Percentiles rank a stretch among this genome's conserved stretches.
These are phyloP conservation scores for Psittacara wagleri DNA, from an alignment of 2,113 vertebrate genomes.

Conservation along the genomic window DNA sequence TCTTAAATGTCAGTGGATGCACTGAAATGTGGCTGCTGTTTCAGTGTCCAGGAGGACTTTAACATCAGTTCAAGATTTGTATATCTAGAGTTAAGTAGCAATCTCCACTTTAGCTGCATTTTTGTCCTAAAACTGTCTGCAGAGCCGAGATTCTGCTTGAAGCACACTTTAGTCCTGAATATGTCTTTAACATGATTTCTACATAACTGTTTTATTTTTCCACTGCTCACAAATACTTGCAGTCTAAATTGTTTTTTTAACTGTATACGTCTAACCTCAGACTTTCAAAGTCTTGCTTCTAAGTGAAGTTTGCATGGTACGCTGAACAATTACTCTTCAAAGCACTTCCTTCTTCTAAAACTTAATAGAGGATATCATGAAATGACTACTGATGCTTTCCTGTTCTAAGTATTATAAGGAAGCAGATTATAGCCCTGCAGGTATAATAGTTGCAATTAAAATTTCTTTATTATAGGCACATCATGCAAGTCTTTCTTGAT, in stretches of 20 bases:
- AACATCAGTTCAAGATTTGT: background rate
- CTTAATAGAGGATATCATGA: background rate
- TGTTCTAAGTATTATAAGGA: background rate
- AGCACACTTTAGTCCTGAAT: background rate
- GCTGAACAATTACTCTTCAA: background rate
- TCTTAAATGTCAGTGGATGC: background rate
- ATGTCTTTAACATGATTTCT: background rate
- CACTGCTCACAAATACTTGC: background rate
- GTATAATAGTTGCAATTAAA: background rate
- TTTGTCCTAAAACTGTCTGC: background rate
- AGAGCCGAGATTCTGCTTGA: background rate
- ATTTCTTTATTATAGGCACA: background rate
- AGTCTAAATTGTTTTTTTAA: background rate
- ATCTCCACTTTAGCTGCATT: background rate
- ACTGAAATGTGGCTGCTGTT: background rate
- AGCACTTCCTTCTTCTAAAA: background rate
- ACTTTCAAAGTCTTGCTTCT: background rate
- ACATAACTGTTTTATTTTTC: background rate
- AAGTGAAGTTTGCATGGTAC: background rate
- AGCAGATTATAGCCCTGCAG: background rate
- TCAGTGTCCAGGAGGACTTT: background rate
- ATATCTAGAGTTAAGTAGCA: background rate
- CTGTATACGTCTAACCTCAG: background rate
- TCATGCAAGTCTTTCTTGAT: background rate
- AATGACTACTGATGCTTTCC: background rate